Conservation (phyloP, 2,113 vertebrate species). For the Rhea americana region DNA sequence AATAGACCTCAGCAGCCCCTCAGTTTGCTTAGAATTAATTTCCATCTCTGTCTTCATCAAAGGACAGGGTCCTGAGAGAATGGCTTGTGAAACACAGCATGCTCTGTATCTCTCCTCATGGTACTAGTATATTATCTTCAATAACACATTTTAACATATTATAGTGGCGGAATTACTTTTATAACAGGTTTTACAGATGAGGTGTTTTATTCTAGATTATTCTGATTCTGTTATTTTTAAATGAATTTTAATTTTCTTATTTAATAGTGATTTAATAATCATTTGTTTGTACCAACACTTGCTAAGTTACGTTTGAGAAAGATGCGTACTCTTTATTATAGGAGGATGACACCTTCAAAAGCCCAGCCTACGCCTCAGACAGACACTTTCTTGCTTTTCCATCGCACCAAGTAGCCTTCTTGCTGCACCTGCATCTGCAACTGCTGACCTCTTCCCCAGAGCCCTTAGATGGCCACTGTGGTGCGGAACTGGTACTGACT, state of each 20-base stretch:
- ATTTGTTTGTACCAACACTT: constrained; percentile 3
- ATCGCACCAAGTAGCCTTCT: neutral
- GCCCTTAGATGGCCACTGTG: neutral
- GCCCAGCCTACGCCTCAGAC: neutral
- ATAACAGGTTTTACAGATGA: constrained; percentile 11
- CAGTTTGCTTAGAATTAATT: neutral
- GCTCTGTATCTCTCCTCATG: neutral
- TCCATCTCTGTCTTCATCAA: neutral
- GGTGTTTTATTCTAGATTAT: constrained; percentile 24
- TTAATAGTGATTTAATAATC: neutral
- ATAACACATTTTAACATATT: constrained; percentile 45
- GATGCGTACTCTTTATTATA: neutral
- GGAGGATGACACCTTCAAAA: neutral
- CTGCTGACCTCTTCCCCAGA: neutral
- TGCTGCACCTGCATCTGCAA: neutral
- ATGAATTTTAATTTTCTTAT: neutral
- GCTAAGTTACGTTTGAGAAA: neutral
- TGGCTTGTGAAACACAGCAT: neutral
- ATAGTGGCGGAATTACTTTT: constrained; percentile 30
- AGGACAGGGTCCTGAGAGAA: neutral
- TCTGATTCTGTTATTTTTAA: neutral
- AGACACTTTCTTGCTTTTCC: neutral
- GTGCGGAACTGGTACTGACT: neutral
- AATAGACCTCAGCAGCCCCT: neutral
- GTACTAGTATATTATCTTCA: neutral